Conservation (phyloP, 2,888 invertebrate genomes). For the Pelosia muscerda region DNA sequence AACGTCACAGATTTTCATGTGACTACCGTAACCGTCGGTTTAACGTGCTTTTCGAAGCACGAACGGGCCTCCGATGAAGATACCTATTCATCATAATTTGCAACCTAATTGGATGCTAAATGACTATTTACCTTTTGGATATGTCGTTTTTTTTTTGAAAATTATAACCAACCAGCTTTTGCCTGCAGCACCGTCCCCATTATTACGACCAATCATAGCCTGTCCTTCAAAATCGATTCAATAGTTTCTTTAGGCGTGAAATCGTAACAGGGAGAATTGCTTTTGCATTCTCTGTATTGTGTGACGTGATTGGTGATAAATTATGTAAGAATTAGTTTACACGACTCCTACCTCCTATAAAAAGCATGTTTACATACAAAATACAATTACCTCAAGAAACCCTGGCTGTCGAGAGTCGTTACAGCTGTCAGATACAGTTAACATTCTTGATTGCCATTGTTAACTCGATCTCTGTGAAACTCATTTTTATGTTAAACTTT, state of each 20-base stretch:
- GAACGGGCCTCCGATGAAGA: no score
- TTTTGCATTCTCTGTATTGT: no score
- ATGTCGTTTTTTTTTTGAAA: background rate
- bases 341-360: slow-evolving; percentile 28
- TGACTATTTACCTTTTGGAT: no score
- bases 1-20: background rate
- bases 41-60: background rate
- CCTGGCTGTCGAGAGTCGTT: slow-evolving; percentile 45
- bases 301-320: no score
- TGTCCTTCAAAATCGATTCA: no score
- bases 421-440: slow-evolving; percentile 37
- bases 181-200: no score
- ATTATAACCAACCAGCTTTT: background rate
- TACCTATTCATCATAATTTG: no score
- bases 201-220: no score
- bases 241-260: no score
- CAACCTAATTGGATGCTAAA: no score
- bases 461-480: slow-evolving; percentile 21
- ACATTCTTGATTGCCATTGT: slow-evolving; percentile 29
- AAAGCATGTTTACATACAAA: slow-evolving; percentile 57
- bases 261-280: no score
- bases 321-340: background rate
- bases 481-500: slow-evolving; percentile 16
- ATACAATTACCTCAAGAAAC: slow-evolving; percentile 65
- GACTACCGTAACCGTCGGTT: background rate